These are phyloP conservation scores for Trichechus manatus DNA, from an alignment of 2,113 vertebrate genomes.

Conservation along the genomic window DNA sequence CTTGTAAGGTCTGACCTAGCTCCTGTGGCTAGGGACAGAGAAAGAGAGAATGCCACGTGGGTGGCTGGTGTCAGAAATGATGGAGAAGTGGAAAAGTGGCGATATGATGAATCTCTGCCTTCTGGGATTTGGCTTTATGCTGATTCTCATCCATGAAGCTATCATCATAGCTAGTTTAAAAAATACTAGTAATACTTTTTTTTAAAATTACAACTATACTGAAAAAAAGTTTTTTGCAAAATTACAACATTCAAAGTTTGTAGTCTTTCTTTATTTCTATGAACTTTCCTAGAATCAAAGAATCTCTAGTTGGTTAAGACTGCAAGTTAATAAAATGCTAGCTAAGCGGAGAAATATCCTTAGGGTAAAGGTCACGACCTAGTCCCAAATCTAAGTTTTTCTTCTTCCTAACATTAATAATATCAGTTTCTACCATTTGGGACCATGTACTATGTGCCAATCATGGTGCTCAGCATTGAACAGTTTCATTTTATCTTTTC, in stretches of 20 bases:
- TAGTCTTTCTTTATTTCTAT: not conserved
- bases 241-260: not conserved
- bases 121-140: too few species aligned
- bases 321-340: not conserved
- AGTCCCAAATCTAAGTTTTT: not conserved
- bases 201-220: not conserved
- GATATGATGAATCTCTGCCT: too few species aligned
- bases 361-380: not conserved
- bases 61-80: too few species aligned
- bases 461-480: not conserved
- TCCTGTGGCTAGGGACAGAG: too few species aligned
- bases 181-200: too few species aligned
- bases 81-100: too few species aligned
- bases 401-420: not conserved
- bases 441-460: not conserved
- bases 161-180: not conserved
- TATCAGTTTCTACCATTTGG: not conserved
- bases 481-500: slow-evolving; percentile 29
- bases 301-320: not conserved
- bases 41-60: too few species aligned
- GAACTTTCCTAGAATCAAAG: not conserved
- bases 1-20: too few species aligned
- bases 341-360: not conserved
- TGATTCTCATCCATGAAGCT: too few species aligned
- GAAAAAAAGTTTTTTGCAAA: not conserved